Evolutionary conservation across 2,888 invertebrate species (phyloP), one percentile per base, ranked within the genome.

Genomic region (Acanthosepion lycidas): DNA sequence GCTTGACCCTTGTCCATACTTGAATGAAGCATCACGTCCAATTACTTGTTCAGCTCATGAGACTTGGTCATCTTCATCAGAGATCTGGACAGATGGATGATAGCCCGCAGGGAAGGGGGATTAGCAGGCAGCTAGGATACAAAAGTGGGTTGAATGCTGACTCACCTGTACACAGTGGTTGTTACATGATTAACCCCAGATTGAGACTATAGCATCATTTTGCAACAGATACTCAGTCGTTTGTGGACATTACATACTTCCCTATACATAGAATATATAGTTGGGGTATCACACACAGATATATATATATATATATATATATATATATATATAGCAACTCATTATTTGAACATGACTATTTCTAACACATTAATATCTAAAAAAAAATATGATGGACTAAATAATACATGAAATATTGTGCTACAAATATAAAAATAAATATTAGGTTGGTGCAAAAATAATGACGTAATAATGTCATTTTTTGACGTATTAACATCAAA

Each of bases 31-130:
- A 78, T 78, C 78, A 78, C 78, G 33, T 78, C 33, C 78, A 78
- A 78, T 78, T 78, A 78, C n/a, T 78, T 33, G 78, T 78, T 78
- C 78, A 78, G 78, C 78, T n/a, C 78, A 78, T 78, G 78, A 78
- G 78, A 78, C 78, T 78, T 33, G 78, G 78, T 78, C 78, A n/a
- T 78, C 78, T 78, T 78, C 78, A 78, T 33, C n/a, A n/a, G 78
- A 78, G 78, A 78, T n/a, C 15, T 78, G 78, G 78, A 78, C 78
- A 78, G 78, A 78, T 78, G n/a, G 78, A 78, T 78, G 78, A 33
- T 78, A 78, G 78, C 78, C 78, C 78, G 6, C 78, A n/a, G 78
- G 78, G 78, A n/a, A 15, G n/a, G 59, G 33, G n/a, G 78, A 78
- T 78, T 78, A 78, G 78, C 78, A n/a, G 78, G 78, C 78, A 78